Percentiles rank a stretch among this genome's conserved stretches.
Conservation (phyloP, 2,797 vertebrate species). For the Salarias fasciatus region DNA sequence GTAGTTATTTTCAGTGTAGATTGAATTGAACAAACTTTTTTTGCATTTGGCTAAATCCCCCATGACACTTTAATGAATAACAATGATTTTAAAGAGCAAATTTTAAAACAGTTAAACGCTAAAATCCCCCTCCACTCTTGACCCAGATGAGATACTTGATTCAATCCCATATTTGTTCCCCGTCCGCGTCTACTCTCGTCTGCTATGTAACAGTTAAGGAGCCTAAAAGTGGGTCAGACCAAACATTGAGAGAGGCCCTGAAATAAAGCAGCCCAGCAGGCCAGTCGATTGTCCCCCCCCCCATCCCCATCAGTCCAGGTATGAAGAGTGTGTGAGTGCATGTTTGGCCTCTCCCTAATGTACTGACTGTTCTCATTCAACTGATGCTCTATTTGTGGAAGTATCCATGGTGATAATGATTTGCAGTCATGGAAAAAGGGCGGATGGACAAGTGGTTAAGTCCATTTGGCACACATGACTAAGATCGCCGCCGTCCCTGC, state of each 20-base stretch:
- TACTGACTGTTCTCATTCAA: slow-evolving; percentile 48
- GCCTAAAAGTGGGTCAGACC: slow-evolving; percentile 58
- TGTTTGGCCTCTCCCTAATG: slow-evolving; percentile 42
- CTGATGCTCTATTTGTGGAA: slow-evolving; percentile 66
- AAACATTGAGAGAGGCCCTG: slow-evolving; percentile 27
- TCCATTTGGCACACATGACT: slow-evolving; percentile 48
- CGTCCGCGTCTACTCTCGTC: slow-evolving; percentile 19
- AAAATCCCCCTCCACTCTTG: slow-evolving; percentile 13
- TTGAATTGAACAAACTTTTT: no score
- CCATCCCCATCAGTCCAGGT: no score
- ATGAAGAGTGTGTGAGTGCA: slow-evolving; percentile 12
- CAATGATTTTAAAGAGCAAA: no score
- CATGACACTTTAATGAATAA: no score
- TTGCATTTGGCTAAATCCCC: no score
- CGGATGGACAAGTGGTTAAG: slow-evolving; percentile 36
- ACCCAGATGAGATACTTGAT: slow-evolving; percentile 37
- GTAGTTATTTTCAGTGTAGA: no score
- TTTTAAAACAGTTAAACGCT: no score
- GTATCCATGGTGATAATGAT: slow-evolving; percentile 74
- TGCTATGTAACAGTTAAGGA: slow-evolving; percentile 34
- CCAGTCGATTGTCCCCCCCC: slow-evolving; percentile 22
- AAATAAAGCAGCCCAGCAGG: slow-evolving; percentile 39
- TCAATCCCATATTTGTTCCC: slow-evolving; percentile 5
- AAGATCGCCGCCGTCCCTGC: slow-evolving; percentile 28
- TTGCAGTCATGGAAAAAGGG: slow-evolving; percentile 55